Percentiles rank a stretch among this genome's conserved stretches.
These are phyloP conservation scores for Drosophila pseudotalamancana DNA, from an alignment of 2,888 invertebrate species.

Conservation along the genomic window DNA sequence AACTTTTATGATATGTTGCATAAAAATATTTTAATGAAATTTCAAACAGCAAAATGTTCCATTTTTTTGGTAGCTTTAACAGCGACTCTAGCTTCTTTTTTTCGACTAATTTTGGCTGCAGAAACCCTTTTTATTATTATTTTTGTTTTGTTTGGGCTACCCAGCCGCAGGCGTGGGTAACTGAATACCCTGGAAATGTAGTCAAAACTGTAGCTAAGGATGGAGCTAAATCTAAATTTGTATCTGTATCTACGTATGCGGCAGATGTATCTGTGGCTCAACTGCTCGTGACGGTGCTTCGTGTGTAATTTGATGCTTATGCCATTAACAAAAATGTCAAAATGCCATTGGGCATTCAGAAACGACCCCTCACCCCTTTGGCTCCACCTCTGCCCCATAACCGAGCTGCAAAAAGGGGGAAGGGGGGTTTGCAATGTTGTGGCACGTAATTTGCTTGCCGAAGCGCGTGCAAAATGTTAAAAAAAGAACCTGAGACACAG, in stretches of 20 bases:
- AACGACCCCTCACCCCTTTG: conserved; percentile 7
- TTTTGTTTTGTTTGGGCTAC: background rate
- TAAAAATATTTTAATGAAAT: background rate
- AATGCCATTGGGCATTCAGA: conserved; percentile 70
- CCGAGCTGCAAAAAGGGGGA: background rate
- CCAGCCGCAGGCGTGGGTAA: conserved; percentile 40
- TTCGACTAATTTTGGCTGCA: background rate
- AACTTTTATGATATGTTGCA: background rate
- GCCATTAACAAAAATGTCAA: conserved; percentile 79
- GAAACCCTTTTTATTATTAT: too few species aligned
- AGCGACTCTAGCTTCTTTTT: background rate
- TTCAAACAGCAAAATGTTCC: background rate
- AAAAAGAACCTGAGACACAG: conserved; percentile 15
- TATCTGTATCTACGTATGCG: background rate
- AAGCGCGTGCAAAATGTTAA: conserved; percentile 57
- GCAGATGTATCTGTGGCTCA: conserved; percentile 8
- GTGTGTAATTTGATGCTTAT: conserved; percentile 75
- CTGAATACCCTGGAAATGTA: conserved; percentile 17
- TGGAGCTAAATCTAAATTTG: background rate
- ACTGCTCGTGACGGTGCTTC: conserved; percentile 11
- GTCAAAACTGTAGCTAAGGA: background rate
- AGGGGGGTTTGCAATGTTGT: conserved; percentile 18
- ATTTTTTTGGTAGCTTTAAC: too few species aligned
- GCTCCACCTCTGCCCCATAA: background rate
- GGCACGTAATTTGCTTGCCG: conserved; percentile 72